Percentiles rank a stretch among this genome's conserved stretches.
phyloP scores from a whole-genome alignment of 2,888 invertebrate species.

The Yponomeuta plumbellus region DNA sequence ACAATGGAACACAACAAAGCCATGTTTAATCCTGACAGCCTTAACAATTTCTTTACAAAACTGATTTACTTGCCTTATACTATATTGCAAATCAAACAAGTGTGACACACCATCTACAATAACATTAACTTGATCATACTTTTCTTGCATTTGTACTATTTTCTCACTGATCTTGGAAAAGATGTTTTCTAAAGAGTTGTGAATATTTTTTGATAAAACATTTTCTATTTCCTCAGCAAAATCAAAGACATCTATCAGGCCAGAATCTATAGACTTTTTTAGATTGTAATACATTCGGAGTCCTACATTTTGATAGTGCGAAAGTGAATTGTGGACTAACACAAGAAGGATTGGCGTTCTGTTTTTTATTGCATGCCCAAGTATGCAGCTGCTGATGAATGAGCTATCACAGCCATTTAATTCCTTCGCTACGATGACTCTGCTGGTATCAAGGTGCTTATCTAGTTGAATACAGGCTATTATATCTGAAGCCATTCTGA shows the following conservation, averaged over 20 bases:
- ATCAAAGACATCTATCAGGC: conserved; percentile 47
- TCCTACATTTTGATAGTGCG: conserved; percentile 85
- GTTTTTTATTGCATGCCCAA: conserved; percentile 78
- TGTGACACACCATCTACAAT: conserved; percentile 85
- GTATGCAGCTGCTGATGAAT: conserved; percentile 81
- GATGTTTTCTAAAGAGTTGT: conserved; percentile 51
- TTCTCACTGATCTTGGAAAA: conserved; percentile 55
- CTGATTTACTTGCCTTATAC: conserved; percentile 64
- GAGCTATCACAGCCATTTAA: conserved; percentile 82
- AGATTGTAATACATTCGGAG: conserved; percentile 85
- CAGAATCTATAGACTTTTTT: conserved; percentile 57
- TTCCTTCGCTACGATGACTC: conserved; percentile 81
- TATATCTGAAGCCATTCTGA: conserved; percentile 79
- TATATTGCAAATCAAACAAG: conserved; percentile 79
- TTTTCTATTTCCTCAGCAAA: conserved; percentile 44
- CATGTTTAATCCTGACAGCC: conserved; percentile 43
- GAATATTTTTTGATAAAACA: conserved; percentile 36
- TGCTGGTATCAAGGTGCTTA: conserved; percentile 66
- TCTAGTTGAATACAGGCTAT: conserved; percentile 80
- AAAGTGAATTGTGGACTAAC: conserved; percentile 81
- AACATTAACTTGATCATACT: conserved; percentile 66
- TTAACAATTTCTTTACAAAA: conserved; percentile 68
- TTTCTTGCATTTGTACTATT: conserved; percentile 46
- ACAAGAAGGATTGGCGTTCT: conserved; percentile 78
- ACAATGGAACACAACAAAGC: conserved; percentile 72